Evolutionary conservation across 2,797 vertebrate species (phyloP).

Genomic region (Lycodopsis pacificus): DNA sequence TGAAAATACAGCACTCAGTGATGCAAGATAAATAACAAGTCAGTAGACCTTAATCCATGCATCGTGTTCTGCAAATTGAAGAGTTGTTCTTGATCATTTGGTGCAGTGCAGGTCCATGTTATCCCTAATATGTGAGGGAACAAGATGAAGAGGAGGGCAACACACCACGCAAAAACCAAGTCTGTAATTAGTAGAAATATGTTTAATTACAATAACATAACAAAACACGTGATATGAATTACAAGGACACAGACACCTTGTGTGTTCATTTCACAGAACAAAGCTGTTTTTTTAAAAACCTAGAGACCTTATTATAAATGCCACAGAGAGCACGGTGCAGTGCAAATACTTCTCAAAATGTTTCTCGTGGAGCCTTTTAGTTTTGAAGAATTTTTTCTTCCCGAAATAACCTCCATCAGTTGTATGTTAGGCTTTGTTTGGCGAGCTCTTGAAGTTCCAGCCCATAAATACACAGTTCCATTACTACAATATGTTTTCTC

Average conservation of each 20-base stretch:
- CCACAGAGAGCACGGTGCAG: background rate
- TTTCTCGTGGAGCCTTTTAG: constrained; percentile 1
- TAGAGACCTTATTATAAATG: background rate
- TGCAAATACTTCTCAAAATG: background rate
- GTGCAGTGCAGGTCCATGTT: constrained; percentile 22
- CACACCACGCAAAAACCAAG: background rate
- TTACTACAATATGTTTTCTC: constrained; percentile 29
- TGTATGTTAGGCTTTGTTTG: constrained; percentile 10
- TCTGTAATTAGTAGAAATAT: constrained; percentile 21
- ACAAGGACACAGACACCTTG: constrained; percentile 3
- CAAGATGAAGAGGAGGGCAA: constrained; percentile 1
- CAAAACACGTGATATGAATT: constrained; percentile 20
- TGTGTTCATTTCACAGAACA: constrained; percentile 17
- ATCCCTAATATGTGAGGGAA: background rate
- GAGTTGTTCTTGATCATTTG: constrained; percentile 24
- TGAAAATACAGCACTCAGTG: constrained; percentile 16
- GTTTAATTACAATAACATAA: constrained; percentile 27
- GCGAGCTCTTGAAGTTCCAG: constrained; percentile 1
- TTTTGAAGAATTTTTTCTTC: background rate
- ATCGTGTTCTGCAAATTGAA: constrained; percentile 28
- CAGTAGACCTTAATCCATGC: constrained; percentile 9
- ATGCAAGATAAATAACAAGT: constrained; percentile 23
- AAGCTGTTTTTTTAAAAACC: background rate
- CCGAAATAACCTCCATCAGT: constrained; percentile 1
- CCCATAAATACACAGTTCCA: constrained; percentile 19